These are phyloP conservation scores for Montipora cactus DNA, from an alignment of 64 coral and sea anemone species.

Conservation along the genomic window DNA sequence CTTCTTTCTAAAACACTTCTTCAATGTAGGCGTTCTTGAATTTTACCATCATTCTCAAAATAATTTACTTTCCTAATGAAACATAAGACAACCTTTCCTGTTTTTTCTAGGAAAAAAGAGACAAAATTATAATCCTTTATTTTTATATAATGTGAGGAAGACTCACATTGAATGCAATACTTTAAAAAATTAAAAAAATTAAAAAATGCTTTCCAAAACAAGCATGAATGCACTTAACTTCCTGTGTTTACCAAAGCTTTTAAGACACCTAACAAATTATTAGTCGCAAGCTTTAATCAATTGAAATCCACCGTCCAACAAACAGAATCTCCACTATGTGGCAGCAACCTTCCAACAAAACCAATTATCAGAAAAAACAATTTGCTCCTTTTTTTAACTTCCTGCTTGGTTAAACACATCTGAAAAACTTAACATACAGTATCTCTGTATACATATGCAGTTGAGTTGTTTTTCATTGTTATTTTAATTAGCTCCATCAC, in stretches of 20 bases:
- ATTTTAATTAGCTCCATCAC: constrained; percentile 5
- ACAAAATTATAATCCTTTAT: background rate
- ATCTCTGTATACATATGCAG: constrained; percentile 28
- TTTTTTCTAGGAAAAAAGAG: too few species aligned
- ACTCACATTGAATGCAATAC: background rate
- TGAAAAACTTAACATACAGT: background rate
- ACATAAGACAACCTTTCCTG: too few species aligned
- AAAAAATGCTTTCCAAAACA: background rate
- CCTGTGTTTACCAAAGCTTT: constrained; percentile 32
- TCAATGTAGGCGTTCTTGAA: too few species aligned
- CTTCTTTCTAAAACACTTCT: too few species aligned
- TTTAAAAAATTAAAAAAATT: constrained; percentile 6
- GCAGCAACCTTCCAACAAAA: background rate
- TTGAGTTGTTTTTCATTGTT: background rate
- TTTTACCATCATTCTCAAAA: too few species aligned
- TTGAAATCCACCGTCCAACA: background rate
- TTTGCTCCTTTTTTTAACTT: constrained; percentile 19
- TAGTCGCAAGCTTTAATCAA: background rate
- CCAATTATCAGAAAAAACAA: constrained; percentile 7
- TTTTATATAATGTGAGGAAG: background rate
- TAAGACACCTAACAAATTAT: background rate
- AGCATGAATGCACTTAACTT: constrained; percentile 4
- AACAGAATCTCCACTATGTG: background rate
- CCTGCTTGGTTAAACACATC: constrained; percentile 4
- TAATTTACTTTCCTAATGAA: too few species aligned